Base-by-base conservation (phyloP, 2,888 invertebrate genomes). In the Lycocerus yunnanus region DNA sequence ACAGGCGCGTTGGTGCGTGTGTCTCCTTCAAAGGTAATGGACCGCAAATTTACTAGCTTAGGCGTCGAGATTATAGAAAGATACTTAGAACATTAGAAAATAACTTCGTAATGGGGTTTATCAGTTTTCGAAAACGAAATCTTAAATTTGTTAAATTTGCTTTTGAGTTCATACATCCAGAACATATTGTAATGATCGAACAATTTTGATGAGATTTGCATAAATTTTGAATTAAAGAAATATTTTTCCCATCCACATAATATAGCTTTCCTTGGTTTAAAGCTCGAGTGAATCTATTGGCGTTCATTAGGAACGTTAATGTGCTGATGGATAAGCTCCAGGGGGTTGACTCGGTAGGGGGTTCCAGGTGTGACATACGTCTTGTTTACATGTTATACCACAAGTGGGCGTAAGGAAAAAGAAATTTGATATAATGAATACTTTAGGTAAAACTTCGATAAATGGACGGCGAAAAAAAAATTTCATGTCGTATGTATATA, bases 1-100 rank as follows among this genome's bases (percentile, higher is more conserved):
- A 85, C 85, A 83, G 79, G 85, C 83, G 86, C 86, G 86, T 86
- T 85, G 84, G 82, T 83, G 86, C 86, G 84, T 85, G 83, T 81
- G 83, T 81, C 84, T 83, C 79, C 81, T 78, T 79, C 79, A 78
- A 78, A 81, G 75, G 84, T 86, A 86, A 85, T 86, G 85, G 85
- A 85, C 84, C 84, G 84, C 82, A 69, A 74, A 73, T 66, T 69
- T 61, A 79, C 74, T 78, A 80, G 73, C 77, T 79, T 80, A 76
- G 18, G 18, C 14, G n/a, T 18, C 16, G 20, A 63, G 61, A 76
- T 76, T 76, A 76, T 68, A 73, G 43, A 76, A 73, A 76, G 66
- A 73, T 66, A 73, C 63, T 15, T 61, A 72, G 16, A 71, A 63
- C 61, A 63, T 63, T 20, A 18, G 43, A n/a, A 43, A 43, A 43